Conservation (phyloP, 2,888 invertebrate species). For the Chrysolina americana region DNA sequence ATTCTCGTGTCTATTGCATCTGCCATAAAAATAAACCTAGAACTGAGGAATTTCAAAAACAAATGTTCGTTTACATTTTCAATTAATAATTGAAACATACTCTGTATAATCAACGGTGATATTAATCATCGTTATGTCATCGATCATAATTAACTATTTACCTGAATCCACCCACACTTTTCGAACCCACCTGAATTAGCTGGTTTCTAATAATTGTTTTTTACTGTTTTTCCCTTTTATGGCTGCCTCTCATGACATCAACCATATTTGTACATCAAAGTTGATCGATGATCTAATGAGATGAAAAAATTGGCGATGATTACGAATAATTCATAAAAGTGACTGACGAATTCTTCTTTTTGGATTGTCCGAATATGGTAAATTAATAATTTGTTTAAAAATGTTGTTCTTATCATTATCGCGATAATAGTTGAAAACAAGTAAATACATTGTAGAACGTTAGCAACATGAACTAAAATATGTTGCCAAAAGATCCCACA, state of each 20-base stretch:
- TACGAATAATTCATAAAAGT: not conserved
- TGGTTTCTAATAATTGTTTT: slow-evolving; percentile 16
- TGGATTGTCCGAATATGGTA: too few relatives aligned
- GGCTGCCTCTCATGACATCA: slow-evolving; percentile 16
- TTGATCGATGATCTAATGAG: slow-evolving; percentile 10
- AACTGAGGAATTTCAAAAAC: not conserved
- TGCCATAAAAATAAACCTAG: not conserved
- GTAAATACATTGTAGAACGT: too few relatives aligned
- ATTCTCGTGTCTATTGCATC: too few relatives aligned
- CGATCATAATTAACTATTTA: slow-evolving; percentile 6
- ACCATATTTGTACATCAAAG: slow-evolving; percentile 12
- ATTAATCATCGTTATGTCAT: slow-evolving; percentile 17
- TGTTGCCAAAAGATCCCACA: too few relatives aligned
- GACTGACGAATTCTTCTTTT: not conserved
- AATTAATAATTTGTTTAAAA: too few relatives aligned
- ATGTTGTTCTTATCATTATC: too few relatives aligned
- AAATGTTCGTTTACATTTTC: not conserved
- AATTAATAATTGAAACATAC: not conserved
- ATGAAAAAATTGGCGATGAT: not conserved
- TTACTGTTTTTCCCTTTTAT: slow-evolving; percentile 14
- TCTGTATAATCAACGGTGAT: not conserved
- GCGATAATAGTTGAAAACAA: too few relatives aligned
- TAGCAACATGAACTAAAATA: too few relatives aligned
- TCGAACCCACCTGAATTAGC: slow-evolving; percentile 11
- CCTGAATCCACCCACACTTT: slow-evolving; percentile 13